Base-by-base conservation (phyloP, 2,888 invertebrate genomes). In the Watsonalla cultraria region DNA sequence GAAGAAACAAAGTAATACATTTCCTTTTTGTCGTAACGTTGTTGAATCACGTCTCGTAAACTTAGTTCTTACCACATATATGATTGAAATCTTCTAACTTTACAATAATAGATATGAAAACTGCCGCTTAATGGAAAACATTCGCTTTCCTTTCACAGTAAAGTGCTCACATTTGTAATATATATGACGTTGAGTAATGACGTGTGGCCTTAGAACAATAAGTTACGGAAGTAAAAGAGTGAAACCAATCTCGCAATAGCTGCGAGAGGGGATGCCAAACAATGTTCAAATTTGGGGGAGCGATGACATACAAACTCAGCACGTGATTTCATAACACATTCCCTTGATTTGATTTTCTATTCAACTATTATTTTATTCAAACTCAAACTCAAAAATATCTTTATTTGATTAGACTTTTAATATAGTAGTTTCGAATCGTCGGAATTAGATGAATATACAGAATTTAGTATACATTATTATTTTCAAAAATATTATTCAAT, bases 161-260 rank as follows among this genome's bases (percentile, higher is more conserved):
- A 78, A 84, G 79, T 78, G 82, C 74, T 79, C 75, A 62, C 76
- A 76, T 84, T 84, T 75, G 67, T 72, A 65, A 77, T 75, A 81
- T 82, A 84, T 82, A 82, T 80, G 82, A 82, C 83, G 59, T 77
- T 86, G 87, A 87, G 80, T 85, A 86, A 90, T 86, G 86, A 84
- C 72, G 71, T 78, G 76, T 82, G 84, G 72, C 76, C 80, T 72
- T 76, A 83, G 80, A 86, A 88, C 88, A 87, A 88, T 87, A 90
- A 88, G 82, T 84, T 84, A 75, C 74, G 77, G 61, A 72, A 69
- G 80, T 75, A 74, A 82, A 86, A 84, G 81, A 82, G 82, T 81
- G 77, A 80, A 86, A 86, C 84, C 83, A 86, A 88, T 88, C 83
- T 84, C 79, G 70, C 75, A 72, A 81, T 74, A 78, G 80, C 74